Evolutionary conservation across 2,113 vertebrate species (phyloP), one percentile per base, ranked within the genome.

Genomic region (Cyphomyrus plagiostoma): DNA sequence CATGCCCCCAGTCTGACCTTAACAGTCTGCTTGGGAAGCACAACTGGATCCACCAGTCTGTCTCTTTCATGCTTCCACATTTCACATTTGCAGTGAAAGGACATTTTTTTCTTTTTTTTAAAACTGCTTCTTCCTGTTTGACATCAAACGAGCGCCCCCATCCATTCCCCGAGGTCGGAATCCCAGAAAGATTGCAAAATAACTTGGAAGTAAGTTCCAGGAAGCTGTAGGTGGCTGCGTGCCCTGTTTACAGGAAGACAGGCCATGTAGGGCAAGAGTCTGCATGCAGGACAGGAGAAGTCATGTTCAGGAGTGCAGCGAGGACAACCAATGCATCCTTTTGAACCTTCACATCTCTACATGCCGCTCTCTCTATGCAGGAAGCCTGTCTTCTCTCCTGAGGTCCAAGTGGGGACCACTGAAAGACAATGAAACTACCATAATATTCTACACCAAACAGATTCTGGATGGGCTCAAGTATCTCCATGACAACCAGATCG

Each of bases 371-470:
- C 15, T 53, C 49, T 23, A 42, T 62, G 1, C 90, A 99, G 98
- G 98, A 87, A 99, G 98, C 90, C 93, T 99, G 86, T 98, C 97
- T 0, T 97, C 97, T 58, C 95, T 99, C 90, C 94, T 99, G 91
- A 95, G 96, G 88, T 97, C 97, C 42, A 97, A 97, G 92, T 99
- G 98, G 98, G 98, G 97, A 21, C 97, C 98, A 1, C 93, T 99
- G 91, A 97, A 99, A 91, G 97, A 98, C 95, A 99, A 98, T 0
- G 98, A 99, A 82, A 92, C 97, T 91, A 98, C 98, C 86, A 95
- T 99, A 90, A 92, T 97, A 84, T 99, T 97, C 95, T 99, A 99
- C 95, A 98, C 97, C 89, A 97, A 97, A 45, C 98, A 99, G 95
- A 97, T 98, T 93, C 95, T 99, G 0, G 95, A 98, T 13, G 98